Base-by-base conservation (phyloP, 2,797 vertebrate genomes). In the Hippoglossus hippoglossus region DNA sequence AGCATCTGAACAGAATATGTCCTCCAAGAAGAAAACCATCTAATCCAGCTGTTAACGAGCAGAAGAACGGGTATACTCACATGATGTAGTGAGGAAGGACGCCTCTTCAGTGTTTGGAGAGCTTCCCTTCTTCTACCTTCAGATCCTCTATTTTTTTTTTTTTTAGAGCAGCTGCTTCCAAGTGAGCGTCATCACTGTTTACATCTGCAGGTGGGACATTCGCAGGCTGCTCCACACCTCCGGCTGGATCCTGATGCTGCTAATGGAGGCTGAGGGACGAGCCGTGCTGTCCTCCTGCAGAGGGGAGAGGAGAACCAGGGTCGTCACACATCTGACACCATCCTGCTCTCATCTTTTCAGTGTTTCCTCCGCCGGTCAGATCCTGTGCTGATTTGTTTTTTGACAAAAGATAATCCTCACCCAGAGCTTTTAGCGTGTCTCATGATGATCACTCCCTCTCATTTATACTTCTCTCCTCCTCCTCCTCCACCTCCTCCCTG, bases 121-220 rank as follows among this genome's bases (percentile, higher is more conserved):
- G 61, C 39, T 22, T 67, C 49, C 19, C 15, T 39, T 19, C 46
- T 77, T 66, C 1, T 56, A 44, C 21, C 41, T 36, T 51, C 41
- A 55, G 78, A 8, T 22, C 41, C 24, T 71, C 4, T 31, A 21
- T 26, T 57, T 11, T 34, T 18, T 5, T 52, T n/a, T 63, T 83
- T 44, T 56, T 82, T 41, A 86, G 63, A 80, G 51, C 55, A 31
- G 47, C 70, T 68, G 16, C 49, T 59, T 71, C 54, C 52, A 78
- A 53, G n/a, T 7, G 56, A 36, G 62, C 49, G 3, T 70, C 83
- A 81, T 80, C 67, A 6, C 55, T 82, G 82, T 85, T 91, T 71
- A 80, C 71, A 68, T 79, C 67, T 76, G 60, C 67, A 76, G 80
- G 75, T 82, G 67, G 75, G 47, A 71, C 70, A 5, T 69, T 22